Evolutionary conservation across 1,140 invertebrate species (phyloP).

Genomic region (Druon quercuslanigerum): DNA sequence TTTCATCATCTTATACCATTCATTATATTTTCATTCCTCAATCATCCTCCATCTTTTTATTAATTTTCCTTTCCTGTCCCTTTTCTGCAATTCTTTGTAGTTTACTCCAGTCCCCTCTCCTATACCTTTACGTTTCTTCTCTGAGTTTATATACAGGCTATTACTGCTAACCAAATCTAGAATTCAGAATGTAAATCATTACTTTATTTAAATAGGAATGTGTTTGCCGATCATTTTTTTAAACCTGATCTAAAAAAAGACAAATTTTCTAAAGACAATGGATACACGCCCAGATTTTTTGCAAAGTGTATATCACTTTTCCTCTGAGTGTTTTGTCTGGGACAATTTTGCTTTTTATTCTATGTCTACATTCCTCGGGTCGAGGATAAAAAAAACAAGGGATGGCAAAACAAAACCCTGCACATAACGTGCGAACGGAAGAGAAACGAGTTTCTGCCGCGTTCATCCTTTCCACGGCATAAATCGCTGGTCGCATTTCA

Average conservation of each 20-base stretch:
- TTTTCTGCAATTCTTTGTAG: too few species aligned
- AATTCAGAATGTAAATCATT: too few species aligned
- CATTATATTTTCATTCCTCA: too few species aligned
- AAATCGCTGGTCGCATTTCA: conserved; percentile 58
- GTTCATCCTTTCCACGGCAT: conserved; percentile 46
- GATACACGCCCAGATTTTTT: background rate
- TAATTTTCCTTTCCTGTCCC: too few species aligned
- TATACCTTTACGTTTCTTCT: too few species aligned
- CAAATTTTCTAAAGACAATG: conserved; percentile 2
- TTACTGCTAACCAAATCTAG: too few species aligned
- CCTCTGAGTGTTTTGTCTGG: conserved; percentile 14
- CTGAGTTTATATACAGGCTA: too few species aligned
- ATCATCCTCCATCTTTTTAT: too few species aligned
- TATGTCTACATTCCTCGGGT: conserved; percentile 20
- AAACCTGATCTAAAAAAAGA: background rate
- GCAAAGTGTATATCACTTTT: conserved; percentile 18
- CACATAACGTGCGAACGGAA: conserved; percentile 44
- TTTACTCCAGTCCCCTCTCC: too few species aligned
- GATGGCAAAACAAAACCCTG: conserved; percentile 34
- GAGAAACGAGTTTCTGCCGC: conserved; percentile 48
- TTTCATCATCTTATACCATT: too few species aligned
- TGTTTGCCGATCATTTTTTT: background rate
- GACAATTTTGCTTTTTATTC: conserved; percentile 2
- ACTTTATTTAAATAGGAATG: too few species aligned
- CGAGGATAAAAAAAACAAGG: conserved; percentile 34